Conservation (phyloP, 2,888 invertebrate species). For the Tanytarsus gracilentus region DNA sequence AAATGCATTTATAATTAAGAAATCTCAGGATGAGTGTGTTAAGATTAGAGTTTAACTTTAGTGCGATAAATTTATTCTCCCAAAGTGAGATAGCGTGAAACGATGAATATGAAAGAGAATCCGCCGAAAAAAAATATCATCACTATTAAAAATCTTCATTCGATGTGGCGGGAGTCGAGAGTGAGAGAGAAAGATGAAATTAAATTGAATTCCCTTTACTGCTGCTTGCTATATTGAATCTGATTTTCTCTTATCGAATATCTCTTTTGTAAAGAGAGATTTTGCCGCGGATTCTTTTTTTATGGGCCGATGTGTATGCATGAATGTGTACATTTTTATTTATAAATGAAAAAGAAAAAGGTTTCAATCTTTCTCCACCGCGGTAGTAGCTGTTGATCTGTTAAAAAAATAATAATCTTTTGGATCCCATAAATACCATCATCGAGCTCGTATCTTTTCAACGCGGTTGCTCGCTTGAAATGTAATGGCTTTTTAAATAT, state of each 20-base stretch:
- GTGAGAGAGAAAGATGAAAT: not conserved
- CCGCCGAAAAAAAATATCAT: no score
- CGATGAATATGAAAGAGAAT: no score
- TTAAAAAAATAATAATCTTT: not conserved
- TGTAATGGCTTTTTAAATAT: conserved; percentile 6
- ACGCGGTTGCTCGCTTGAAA: conserved; percentile 4
- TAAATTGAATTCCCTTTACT: conserved; percentile 5
- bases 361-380: no score
- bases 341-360: no score
- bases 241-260: not conserved
- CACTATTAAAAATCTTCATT: no score
- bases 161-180: not conserved
- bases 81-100: no score
- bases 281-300: not conserved
- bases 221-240: not conserved
- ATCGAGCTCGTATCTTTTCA: not conserved
- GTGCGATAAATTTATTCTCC: no score
- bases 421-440: not conserved
- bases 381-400: no score
- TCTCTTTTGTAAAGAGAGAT: not conserved
- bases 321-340: not conserved
- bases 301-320: not conserved
- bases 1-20: not conserved
- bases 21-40: no score
- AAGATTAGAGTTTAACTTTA: no score